Base-by-base conservation (phyloP, 2,113 vertebrate species). In the Diadophis punctatus region DNA sequence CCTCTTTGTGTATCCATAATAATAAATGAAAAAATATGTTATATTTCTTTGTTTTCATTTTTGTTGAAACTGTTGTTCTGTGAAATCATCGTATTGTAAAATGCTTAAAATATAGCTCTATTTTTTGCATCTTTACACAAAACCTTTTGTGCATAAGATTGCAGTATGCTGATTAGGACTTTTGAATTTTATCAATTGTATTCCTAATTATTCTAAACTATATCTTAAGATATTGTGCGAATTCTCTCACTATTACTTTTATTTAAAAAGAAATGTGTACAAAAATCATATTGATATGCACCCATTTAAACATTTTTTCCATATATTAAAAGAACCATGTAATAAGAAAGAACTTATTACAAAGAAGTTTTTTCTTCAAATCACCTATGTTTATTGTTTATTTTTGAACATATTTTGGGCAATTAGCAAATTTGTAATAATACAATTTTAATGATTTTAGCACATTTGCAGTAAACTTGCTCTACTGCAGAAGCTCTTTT, bases 41-140 rank as follows among this genome's bases (percentile, higher is more conserved):
- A 12, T 55, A 63, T 27, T 80, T 51, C 9, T 3, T 12, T 3
- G 43, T 30, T 46, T 60, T 22, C 39, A 68, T 43, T 27, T 20
- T 80, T 48, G 0, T 0, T n/a, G 7, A 93, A 25, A 18, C 27
- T 49, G 3, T 46, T 49, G 3, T 49, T 92, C 52, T 0, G 0
- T 34, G 80, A 56, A n/a, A 4, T 91, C 68, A 27, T 48, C 84
- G 10, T 43, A 43, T 80, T 43, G 8, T 25, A 86, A 86, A 51
- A 88, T 74, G 49, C 51, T 74, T 60, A 51, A 60, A 18, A 58
- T 58, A 2, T 43, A 48, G 6, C 84, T 48, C 46, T 86, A 63
- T 60, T 46, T 58, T 88, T 51, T 23, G 27, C 12, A 34, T 49
- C 88, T 90, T 80, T 80, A 80, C 8, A 43, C 18, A 80, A 80